Conservation (phyloP, 2,888 invertebrate genomes). For the Emmelina monodactyla region DNA sequence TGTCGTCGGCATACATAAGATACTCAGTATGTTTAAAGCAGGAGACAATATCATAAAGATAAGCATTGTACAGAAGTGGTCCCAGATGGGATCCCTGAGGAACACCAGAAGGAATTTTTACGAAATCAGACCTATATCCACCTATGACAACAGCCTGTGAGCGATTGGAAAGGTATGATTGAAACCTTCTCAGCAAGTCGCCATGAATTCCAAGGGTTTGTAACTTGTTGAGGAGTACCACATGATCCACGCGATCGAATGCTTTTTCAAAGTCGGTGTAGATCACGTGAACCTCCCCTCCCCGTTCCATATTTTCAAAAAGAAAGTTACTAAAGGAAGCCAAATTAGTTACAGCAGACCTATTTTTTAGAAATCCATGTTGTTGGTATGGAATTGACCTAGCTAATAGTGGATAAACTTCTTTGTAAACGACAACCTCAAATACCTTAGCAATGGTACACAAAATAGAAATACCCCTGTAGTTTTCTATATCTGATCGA, state of each 20-base stretch:
- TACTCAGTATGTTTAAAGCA: neutral
- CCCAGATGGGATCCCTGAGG: conserved; percentile 18
- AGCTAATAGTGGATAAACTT: no score
- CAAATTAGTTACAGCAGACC: conserved; percentile 9
- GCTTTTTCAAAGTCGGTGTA: conserved; percentile 10
- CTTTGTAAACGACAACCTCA: no score
- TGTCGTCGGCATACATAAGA: conserved; percentile 4
- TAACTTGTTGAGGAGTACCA: neutral
- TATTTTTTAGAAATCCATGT: conserved; percentile 12
- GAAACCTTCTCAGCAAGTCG: no score
- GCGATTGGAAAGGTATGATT: conserved; percentile 12
- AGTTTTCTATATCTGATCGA: conserved; percentile 11
- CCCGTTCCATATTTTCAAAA: conserved; percentile 8
- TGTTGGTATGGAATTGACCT: conserved; percentile 4
- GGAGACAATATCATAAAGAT: conserved; percentile 1
- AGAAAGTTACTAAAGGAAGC: conserved; percentile 7
- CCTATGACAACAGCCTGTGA: conserved; percentile 12
- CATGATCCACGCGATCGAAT: conserved; percentile 14
- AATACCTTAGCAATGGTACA: conserved; percentile 1
- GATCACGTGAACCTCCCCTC: conserved; percentile 12
- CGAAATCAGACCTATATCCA: conserved; percentile 10
- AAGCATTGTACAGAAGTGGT: conserved; percentile 14
- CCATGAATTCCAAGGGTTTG: neutral
- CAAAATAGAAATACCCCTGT: conserved; percentile 9
- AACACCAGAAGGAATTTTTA: conserved; percentile 16